Base-by-base conservation (phyloP, 2,113 vertebrate genomes). In the Muntiacus reevesi region DNA sequence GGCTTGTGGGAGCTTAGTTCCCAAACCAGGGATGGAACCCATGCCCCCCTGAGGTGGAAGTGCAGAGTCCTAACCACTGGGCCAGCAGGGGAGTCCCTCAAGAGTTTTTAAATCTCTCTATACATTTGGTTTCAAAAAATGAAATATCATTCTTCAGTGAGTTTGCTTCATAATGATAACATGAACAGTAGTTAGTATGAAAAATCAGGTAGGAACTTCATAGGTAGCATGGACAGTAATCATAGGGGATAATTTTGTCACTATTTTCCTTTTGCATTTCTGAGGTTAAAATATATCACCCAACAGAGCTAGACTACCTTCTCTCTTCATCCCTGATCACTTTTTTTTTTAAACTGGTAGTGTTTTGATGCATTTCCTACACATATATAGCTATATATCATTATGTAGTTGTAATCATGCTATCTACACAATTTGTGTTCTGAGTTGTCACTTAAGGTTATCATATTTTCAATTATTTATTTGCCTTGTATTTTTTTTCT, bases 91-190 rank as follows among this genome's bases (percentile, higher is more conserved):
- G 45, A 50, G 15, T 81, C 45, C 45, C 45, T 85, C 76, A 78
- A 33, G 40, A 76, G n/a, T 79, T 97, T 97, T 84, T 16, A 91
- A 95, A 89, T 74, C 93, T 92, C 40, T 95, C 33, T 85, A 21
- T 43, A 60, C 23, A 36, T 82, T 84, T 97, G 64, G 15, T 90
- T 97, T 93, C 30, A 83, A 76, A 91, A 91, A 74, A 78, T 40
- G 79, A 28, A 95, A 92, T 95, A 87, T 89, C 57, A 28, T 52
- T 87, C 88, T 96, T 91, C 52, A 55, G 30, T 67, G 88, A 96
- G 64, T 79, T 74, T 94, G 36, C 89, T 96, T 45, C n/a, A 27
- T 43, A 47, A 86, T 94, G 62, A 54, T 89, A 33, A 85, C 57
- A 54, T 64, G 78, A 94, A 36, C 27, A 76, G 36, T 74, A 74